Conservation (phyloP, 1,140 invertebrate species). For the Zelostemma sp. region DNA sequence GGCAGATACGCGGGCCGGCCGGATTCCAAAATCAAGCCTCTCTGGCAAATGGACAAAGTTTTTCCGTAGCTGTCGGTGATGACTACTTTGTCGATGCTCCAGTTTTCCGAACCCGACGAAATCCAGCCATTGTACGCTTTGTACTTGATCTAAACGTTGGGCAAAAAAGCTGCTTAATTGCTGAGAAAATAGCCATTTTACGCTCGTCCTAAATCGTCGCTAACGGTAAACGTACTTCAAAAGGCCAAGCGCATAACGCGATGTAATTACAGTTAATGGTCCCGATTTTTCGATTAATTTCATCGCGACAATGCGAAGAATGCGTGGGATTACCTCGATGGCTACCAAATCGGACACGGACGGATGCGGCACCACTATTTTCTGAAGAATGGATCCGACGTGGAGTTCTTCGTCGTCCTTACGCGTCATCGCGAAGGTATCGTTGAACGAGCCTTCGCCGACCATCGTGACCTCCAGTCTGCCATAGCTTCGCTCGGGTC, state of each 20-base stretch:
- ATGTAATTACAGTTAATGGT: too few species aligned
- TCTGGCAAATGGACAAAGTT: conserved; percentile 83
- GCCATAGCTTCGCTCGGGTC: conserved; percentile 80
- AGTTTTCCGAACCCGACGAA: conserved; percentile 83
- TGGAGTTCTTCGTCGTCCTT: conserved; percentile 85
- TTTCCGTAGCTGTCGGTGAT: conserved; percentile 89
- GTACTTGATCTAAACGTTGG: conserved; percentile 86
- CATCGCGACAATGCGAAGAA: conserved; percentile 36
- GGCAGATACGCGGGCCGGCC: conserved; percentile 79
- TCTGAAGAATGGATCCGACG: conserved; percentile 78
- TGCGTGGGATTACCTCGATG: conserved; percentile 56
- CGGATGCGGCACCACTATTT: conserved; percentile 90
- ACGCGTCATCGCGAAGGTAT: conserved; percentile 89
- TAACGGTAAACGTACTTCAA: too few species aligned
- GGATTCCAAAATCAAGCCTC: conserved; percentile 80
- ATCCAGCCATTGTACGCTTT: conserved; percentile 93
- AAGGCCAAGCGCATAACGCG: too few species aligned
- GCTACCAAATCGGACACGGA: conserved; percentile 76
- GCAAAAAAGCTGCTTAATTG: too few species aligned
- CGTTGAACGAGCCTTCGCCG: conserved; percentile 84
- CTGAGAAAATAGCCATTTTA: too few species aligned
- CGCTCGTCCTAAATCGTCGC: too few species aligned
- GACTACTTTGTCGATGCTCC: conserved; percentile 86
- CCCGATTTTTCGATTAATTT: too few species aligned
- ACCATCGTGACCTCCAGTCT: conserved; percentile 86